These are phyloP conservation scores for Microtus pennsylvanicus DNA, from an alignment of 2,113 vertebrate genomes.

Conservation along the genomic window DNA sequence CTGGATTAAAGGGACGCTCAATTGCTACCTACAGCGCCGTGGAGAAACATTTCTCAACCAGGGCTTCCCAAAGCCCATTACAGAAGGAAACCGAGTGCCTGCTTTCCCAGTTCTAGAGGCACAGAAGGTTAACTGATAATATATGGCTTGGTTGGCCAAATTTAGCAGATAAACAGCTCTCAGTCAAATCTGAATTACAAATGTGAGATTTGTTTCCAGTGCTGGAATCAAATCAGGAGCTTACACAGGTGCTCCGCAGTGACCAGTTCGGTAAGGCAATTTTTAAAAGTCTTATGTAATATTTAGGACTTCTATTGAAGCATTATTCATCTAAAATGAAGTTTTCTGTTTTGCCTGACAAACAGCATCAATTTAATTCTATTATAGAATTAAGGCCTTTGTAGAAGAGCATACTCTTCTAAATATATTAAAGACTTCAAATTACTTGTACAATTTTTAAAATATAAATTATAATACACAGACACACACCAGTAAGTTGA, in stretches of 20 bases:
- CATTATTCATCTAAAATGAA: constrained; percentile 41
- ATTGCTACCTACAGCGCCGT: background rate
- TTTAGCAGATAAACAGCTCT: constrained; percentile 25
- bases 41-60: constrained; percentile 6
- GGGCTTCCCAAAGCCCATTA: background rate
- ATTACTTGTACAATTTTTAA: constrained; percentile 50
- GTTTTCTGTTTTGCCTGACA: constrained; percentile 32
- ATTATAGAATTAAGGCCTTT: constrained; percentile 46
- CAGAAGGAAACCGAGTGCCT: constrained; percentile 25
- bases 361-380: constrained; percentile 15
- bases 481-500: constrained; percentile 1
- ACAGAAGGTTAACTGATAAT: background rate
- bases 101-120: constrained; percentile 36
- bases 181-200: constrained; percentile 54
- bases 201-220: background rate
- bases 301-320: background rate
- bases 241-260: background rate
- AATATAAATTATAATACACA: constrained; percentile 55
- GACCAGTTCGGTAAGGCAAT: background rate
- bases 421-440: background rate
- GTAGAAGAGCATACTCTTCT: constrained; percentile 18
- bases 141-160: background rate
- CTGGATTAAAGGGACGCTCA: constrained; percentile 16
- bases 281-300: constrained; percentile 39
- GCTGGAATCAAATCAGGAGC: background rate